These are phyloP conservation scores for Myrmophylax atrothorax DNA, from an alignment of 2,113 vertebrate genomes.

Conservation along the genomic window DNA sequence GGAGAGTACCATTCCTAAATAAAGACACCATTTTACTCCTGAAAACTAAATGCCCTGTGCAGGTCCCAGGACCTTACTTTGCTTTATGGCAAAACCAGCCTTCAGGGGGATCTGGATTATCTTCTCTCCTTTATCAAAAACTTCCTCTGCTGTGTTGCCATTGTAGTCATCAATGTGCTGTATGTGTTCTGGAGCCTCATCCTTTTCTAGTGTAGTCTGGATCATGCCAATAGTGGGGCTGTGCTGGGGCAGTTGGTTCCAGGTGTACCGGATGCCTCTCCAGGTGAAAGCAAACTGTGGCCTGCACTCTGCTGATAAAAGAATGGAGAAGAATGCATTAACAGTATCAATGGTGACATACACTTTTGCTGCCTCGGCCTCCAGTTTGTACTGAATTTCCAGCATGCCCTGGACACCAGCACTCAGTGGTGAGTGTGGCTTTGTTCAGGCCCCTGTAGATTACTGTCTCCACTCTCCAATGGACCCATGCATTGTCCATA, in stretches of 20 bases:
- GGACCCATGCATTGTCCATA: too few relatives aligned
- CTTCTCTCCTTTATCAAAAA: neutral
- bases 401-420: neutral
- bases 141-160: neutral
- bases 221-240: neutral
- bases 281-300: too few relatives aligned
- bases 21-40: neutral
- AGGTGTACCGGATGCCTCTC: too few relatives aligned
- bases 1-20: too few relatives aligned
- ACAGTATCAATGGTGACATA: neutral
- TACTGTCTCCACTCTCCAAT: neutral
- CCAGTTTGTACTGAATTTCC: neutral
- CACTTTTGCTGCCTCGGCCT: neutral
- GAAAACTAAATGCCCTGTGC: neutral
- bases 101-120: neutral
- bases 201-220: neutral
- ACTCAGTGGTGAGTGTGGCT: neutral
- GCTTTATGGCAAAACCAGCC: neutral
- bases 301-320: neutral
- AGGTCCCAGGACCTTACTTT: neutral
- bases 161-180: neutral
- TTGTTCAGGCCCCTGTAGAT: neutral
- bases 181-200: neutral
- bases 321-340: neutral
- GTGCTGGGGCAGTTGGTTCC: neutral